Percentiles rank a stretch among this genome's conserved stretches.
phyloP scores from a whole-genome alignment of 2,113 vertebrate species.

The Ophiodon elongatus region DNA sequence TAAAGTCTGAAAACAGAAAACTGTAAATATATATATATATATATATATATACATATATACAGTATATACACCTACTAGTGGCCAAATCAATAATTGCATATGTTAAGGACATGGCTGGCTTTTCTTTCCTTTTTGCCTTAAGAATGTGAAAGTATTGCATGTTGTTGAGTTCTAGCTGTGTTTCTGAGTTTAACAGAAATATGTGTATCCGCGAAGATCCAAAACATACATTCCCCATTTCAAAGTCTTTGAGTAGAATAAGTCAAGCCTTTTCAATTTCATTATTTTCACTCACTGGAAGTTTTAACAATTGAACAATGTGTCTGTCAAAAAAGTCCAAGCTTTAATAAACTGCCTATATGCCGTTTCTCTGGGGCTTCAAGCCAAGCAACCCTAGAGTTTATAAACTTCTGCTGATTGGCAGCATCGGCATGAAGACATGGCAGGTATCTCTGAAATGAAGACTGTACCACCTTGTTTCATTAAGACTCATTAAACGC shows the following conservation, averaged over 20 bases:
- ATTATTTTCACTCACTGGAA: neutral
- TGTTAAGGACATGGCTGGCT: neutral
- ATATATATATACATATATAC: too few relatives aligned
- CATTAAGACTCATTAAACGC: slow-evolving; percentile 21
- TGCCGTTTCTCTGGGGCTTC: neutral
- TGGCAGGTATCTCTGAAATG: slow-evolving; percentile 33
- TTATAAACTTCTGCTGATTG: slow-evolving; percentile 19
- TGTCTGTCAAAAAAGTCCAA: slow-evolving; percentile 18
- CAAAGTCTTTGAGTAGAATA: neutral
- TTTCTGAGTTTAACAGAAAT: neutral
- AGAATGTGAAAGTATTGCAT: neutral
- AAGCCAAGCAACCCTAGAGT: neutral
- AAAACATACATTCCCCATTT: neutral
- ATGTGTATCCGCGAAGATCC: neutral
- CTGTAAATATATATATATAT: neutral
- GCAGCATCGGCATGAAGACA: neutral
- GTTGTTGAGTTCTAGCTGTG: neutral
- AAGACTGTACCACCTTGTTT: slow-evolving; percentile 26
- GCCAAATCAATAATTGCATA: neutral
- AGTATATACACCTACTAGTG: neutral
- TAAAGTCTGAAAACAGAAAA: neutral
- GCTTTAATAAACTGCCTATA: slow-evolving; percentile 10
- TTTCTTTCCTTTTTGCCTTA: neutral
- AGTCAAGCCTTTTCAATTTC: neutral
- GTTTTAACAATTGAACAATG: neutral